Conservation (phyloP, 2,888 invertebrate species). For the Perizoma affinitatum region DNA sequence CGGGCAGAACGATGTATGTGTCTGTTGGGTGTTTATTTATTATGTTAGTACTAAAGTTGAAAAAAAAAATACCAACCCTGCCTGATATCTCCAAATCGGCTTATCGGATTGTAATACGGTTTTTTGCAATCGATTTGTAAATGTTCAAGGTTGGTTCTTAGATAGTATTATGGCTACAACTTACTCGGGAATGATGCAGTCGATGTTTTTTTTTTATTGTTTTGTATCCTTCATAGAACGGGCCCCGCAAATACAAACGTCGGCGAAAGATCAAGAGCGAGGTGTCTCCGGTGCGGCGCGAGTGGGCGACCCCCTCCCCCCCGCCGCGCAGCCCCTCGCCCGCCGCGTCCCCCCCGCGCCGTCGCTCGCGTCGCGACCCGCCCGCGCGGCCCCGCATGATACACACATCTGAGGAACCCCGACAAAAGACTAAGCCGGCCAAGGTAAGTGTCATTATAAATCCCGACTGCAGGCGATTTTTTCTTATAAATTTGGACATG, state of each 20-base stretch:
- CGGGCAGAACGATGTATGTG: too few relatives aligned
- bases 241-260: conserved; percentile 91
- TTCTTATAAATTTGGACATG: too few relatives aligned
- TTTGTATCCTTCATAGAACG: conserved; percentile 76
- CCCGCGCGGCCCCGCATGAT: conserved; percentile 89
- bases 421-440: conserved; percentile 87
- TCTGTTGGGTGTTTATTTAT: too few relatives aligned
- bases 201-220: conserved; percentile 5
- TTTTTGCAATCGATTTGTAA: too few relatives aligned
- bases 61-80: too few relatives aligned
- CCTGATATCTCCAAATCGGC: too few relatives aligned
- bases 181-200: too few relatives aligned
- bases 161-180: too few relatives aligned
- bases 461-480: neutral
- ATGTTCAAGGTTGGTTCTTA: too few relatives aligned
- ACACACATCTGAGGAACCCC: conserved; percentile 86
- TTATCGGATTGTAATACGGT: too few relatives aligned
- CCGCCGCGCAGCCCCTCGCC: conserved; percentile 74
- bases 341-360: conserved; percentile 33
- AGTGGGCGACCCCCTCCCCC: conserved; percentile 43
- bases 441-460: conserved; percentile 8
- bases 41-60: too few relatives aligned
- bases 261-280: conserved; percentile 88
- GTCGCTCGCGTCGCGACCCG: conserved; percentile 55
- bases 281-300: conserved; percentile 44